Conservation (phyloP, 2,113 vertebrate genomes). For the Egretta garzetta region DNA sequence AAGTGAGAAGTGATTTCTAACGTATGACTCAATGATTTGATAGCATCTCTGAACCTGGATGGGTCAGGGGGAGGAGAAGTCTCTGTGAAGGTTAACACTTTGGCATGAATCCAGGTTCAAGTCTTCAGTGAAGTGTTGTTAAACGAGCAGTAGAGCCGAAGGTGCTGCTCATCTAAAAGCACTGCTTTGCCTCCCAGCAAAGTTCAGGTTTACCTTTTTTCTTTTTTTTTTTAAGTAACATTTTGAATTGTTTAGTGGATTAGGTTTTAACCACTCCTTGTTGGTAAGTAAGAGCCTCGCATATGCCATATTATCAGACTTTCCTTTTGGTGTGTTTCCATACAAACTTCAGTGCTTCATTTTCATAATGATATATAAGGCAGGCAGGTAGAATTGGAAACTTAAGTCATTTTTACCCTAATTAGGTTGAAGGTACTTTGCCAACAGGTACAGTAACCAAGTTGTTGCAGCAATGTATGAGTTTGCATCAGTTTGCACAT, state of each 20-base stretch:
- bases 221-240: too few relatives aligned
- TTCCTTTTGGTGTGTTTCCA: neutral
- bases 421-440: neutral
- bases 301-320: neutral
- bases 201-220: neutral
- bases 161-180: neutral
- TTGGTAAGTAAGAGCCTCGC: neutral
- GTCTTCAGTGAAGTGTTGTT: neutral
- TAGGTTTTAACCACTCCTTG: neutral
- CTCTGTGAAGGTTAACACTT: neutral
- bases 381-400: neutral
- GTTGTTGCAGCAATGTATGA: neutral
- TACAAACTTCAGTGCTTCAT: neutral
- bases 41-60: neutral
- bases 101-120: neutral
- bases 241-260: neutral
- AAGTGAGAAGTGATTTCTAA: neutral
- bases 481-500: neutral
- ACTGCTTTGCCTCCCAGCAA: neutral
- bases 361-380: neutral
- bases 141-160: neutral
- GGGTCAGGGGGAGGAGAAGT: neutral
- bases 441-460: neutral
- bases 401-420: neutral
- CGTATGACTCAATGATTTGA: neutral